Percentiles rank a stretch among this genome's conserved stretches.
Conservation (phyloP, 2,888 invertebrate species). For the Galerucella nymphaeae region DNA sequence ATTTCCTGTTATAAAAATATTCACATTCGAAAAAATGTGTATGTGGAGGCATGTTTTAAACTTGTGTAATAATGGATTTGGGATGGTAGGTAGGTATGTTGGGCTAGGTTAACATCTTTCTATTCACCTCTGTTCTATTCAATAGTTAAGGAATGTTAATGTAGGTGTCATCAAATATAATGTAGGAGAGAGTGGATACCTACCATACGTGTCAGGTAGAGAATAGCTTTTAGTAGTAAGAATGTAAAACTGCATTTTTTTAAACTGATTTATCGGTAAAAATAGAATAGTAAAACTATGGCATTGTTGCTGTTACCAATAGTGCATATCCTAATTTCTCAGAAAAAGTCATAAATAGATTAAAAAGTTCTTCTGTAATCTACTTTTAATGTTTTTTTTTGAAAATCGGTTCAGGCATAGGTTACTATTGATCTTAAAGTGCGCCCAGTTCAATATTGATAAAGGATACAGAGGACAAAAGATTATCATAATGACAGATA, state of each 20-base stretch:
- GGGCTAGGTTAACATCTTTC: constrained; percentile 1
- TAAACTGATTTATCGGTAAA: too few relatives aligned
- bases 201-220: neutral
- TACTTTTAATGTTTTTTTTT: too few relatives aligned
- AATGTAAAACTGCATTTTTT: neutral
- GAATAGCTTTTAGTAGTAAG: neutral
- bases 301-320: too few relatives aligned
- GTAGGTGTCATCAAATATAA: constrained; percentile 13
- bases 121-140: constrained; percentile 3
- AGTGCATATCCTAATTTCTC: too few relatives aligned
- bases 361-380: too few relatives aligned
- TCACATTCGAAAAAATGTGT: neutral
- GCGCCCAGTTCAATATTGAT: too few relatives aligned
- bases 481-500: too few relatives aligned
- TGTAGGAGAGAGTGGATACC: constrained; percentile 5
- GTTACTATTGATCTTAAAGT: too few relatives aligned
- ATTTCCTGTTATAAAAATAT: neutral
- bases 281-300: too few relatives aligned
- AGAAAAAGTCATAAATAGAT: too few relatives aligned
- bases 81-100: constrained; percentile 16
- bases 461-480: too few relatives aligned
- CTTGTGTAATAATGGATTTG: constrained; percentile 6
- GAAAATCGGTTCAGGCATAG: too few relatives aligned
- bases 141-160: constrained; percentile 16
- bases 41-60: neutral